A percentile compares a stretch with the other conserved stretches of the same genome.
Evolutionary conservation across 2,797 vertebrate species (phyloP).

Genomic region (Tokudaia muenninki): DNA sequence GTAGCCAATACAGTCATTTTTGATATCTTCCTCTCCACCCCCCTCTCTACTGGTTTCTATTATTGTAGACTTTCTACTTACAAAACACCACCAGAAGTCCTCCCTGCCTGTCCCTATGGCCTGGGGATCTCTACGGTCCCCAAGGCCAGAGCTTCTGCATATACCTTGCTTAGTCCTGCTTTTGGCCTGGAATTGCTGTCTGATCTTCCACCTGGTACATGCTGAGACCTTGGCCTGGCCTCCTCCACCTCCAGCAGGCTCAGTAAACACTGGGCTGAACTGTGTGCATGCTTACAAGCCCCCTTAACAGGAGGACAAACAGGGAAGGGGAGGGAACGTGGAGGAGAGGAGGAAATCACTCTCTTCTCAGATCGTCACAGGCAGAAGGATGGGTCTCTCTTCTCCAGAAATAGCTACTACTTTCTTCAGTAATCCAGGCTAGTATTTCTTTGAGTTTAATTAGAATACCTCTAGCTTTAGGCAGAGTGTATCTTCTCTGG

Average conservation of each 20-base stretch:
- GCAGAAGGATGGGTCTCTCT: neutral
- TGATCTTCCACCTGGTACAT: neutral
- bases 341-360: neutral
- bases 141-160: neutral
- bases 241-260: neutral
- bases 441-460: slow-evolving; percentile 23
- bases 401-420: neutral
- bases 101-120: neutral
- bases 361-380: neutral
- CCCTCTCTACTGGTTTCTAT: neutral
- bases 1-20: neutral
- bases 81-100: neutral
- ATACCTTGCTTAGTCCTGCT: neutral
- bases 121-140: neutral
- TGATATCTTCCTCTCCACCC: neutral
- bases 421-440: neutral
- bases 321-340: neutral
- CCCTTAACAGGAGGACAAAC: neutral
- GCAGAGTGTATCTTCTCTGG: neutral
- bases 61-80: neutral
- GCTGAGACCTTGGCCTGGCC: neutral
- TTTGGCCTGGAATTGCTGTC: too few relatives aligned
- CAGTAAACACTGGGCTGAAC: neutral
- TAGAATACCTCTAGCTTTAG: neutral
- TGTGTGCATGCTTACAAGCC: neutral